phyloP scores from a whole-genome alignment of 2,113 vertebrate species.

The Anarrhichthys ocellatus region DNA sequence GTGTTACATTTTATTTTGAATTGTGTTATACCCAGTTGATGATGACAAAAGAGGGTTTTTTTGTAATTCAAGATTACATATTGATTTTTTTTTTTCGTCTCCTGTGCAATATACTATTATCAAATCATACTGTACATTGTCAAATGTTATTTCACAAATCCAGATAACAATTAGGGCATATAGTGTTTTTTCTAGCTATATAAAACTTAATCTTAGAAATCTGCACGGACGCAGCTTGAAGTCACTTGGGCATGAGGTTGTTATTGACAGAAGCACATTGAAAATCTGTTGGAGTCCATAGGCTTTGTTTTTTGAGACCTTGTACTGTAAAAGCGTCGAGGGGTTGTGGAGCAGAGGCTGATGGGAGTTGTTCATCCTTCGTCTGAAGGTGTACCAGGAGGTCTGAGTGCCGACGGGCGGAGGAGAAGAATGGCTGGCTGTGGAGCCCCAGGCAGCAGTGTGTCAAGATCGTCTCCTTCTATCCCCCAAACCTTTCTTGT shows the following conservation, averaged over 20 bases:
- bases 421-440: conserved; percentile 90
- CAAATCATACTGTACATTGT: neutral
- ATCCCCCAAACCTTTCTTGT: conserved; percentile 91
- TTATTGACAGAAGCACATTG: conserved; percentile 26
- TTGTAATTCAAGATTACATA: neutral
- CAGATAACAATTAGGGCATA: neutral
- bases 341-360: conserved; percentile 40
- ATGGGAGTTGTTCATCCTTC: conserved; percentile 57
- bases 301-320: conserved; percentile 29
- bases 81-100: neutral
- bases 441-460: conserved; percentile 90
- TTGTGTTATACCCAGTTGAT: neutral
- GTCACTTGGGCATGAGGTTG: conserved; percentile 8
- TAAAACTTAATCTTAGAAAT: conserved; percentile 8
- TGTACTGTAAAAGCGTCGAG: conserved; percentile 18
- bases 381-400: conserved; percentile 89
- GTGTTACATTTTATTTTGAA: neutral
- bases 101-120: neutral
- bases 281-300: conserved; percentile 12
- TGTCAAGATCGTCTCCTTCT: conserved; percentile 86
- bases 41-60: neutral
- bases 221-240: neutral
- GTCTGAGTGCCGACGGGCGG: conserved; percentile 86
- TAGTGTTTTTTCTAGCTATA: conserved; percentile 2
- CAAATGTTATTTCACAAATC: neutral